Evolutionary conservation across 2,113 vertebrate genomes (phyloP), one percentile per base, ranked within the genome.

Genomic region (Engraulis encrasicolus): DNA sequence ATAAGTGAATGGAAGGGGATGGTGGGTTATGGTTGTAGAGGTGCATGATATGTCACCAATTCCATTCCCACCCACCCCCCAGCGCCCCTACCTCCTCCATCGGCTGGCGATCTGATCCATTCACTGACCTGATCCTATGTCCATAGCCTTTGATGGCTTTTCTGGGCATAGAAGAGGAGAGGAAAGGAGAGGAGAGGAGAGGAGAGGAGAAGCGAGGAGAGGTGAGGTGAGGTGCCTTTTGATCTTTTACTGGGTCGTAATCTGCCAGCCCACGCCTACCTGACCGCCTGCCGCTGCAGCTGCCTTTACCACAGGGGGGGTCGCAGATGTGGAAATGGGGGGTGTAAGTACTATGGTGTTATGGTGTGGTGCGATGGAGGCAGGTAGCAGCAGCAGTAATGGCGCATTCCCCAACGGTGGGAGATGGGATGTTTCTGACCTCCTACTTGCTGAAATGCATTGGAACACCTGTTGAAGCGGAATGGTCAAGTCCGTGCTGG

Each of bases 231-330:
- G n/a, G n/a, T n/a, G 78, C 86, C 85, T 93, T 95, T 95, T 95
- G 92, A 95, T 95, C 92, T 95, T 74, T 95, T 95, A 95, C 89
- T 91, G 93, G 94, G 94, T 94, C 93, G 89, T 95, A 94, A 95
- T 95, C 92, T 91, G 83, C 89, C 88, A 87, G 90, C 91, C 88
- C 90, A 86, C 84, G 49, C 81, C 61, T 91, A 84, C 90, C 90
- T 88, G 86, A 50, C 82, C 78, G 81, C 82, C 89, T 85, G 87
- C 90, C 38, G 2, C 52, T 58, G 27, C n/a, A 31, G 61, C 61
- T 71, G 61, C 61, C 17, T 71, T 71, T 71, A 71, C 61, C 2
- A 27, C 61, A 17, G 61, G 90, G 91, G 90, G 90, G 81, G 37
- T 18, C 1, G 49, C 6, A 87, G 82, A 20, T 85, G 87, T 89